These are phyloP conservation scores for Hybos culiciformis DNA, from an alignment of 2,888 invertebrate genomes.

Conservation along the genomic window DNA sequence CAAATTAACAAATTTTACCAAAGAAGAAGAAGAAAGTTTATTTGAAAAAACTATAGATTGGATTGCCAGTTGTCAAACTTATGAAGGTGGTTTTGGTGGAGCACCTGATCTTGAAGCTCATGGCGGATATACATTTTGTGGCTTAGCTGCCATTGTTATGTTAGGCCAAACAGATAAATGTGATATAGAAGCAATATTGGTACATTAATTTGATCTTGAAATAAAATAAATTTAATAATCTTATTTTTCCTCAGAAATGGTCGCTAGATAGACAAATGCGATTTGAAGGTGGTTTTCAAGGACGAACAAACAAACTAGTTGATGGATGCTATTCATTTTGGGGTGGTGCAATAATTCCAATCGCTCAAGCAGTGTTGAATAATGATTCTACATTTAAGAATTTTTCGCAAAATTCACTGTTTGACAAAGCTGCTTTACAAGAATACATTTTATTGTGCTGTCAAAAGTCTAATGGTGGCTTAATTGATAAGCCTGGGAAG, in stretches of 20 bases:
- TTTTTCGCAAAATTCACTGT: slow-evolving; percentile 38
- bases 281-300: slow-evolving; percentile 93
- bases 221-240: slow-evolving; percentile 9
- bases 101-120: slow-evolving; percentile 93
- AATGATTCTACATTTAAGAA: slow-evolving; percentile 5
- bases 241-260: slow-evolving; percentile 52
- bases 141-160: slow-evolving; percentile 75
- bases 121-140: slow-evolving; percentile 99
- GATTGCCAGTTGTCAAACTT: slow-evolving; percentile 92
- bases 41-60: slow-evolving; percentile 82
- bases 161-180: slow-evolving; percentile 61
- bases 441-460: slow-evolving; percentile 91
- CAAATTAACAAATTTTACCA: slow-evolving; percentile 51
- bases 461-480: slow-evolving; percentile 74
- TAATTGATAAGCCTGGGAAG: slow-evolving; percentile 95
- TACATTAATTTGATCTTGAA: slow-evolving; percentile 22
- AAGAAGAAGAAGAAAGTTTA: slow-evolving; percentile 58
- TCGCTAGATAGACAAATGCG: slow-evolving; percentile 80
- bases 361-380: slow-evolving; percentile 59
- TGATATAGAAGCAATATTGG: slow-evolving; percentile 59
- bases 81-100: slow-evolving; percentile 97
- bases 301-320: slow-evolving; percentile 94
- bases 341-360: slow-evolving; percentile 88
- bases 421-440: slow-evolving; percentile 78
- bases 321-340: slow-evolving; percentile 99